Evolutionary conservation across 2,888 invertebrate genomes (phyloP).

Genomic region (Melinopterus prodromus): DNA sequence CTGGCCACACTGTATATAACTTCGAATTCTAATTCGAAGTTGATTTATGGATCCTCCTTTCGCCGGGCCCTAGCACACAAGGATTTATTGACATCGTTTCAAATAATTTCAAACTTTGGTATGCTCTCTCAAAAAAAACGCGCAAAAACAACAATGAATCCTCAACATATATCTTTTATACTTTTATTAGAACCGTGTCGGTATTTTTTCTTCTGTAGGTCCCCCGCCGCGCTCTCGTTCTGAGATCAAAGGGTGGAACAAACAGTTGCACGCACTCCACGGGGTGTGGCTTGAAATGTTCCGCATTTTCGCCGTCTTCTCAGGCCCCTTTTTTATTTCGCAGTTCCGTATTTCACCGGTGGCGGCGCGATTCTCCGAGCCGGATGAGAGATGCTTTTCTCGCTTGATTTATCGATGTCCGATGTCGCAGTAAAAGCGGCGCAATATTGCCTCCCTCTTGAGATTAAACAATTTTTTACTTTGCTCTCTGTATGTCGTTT

Average conservation of each 20-base stretch:
- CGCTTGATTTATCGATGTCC: constrained; percentile 4
- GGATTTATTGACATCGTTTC: too few relatives aligned
- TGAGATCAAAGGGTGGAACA: neutral
- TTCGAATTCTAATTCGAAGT: too few relatives aligned
- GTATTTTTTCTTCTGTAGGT: neutral
- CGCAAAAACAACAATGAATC: neutral
- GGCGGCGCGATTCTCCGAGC: neutral
- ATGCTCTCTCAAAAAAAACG: too few relatives aligned
- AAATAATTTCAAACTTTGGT: too few relatives aligned
- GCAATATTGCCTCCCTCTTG: constrained; percentile 4
- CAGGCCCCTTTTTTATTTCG: neutral
- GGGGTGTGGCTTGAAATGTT: neutral
- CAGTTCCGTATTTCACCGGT: neutral
- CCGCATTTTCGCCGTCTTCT: neutral
- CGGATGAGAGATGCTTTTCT: neutral
- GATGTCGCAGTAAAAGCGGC: neutral
- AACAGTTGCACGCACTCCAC: neutral
- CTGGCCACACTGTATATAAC: too few relatives aligned
- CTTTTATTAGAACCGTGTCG: neutral
- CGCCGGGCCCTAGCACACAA: too few relatives aligned
- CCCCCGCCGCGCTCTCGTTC: neutral
- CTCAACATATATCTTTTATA: neutral
- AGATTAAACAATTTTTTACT: neutral
- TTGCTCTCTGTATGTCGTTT: neutral
- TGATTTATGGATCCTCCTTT: too few relatives aligned